Evolutionary conservation across 1,140 invertebrate species (phyloP).

Genomic region (Rhysida immarginata): DNA sequence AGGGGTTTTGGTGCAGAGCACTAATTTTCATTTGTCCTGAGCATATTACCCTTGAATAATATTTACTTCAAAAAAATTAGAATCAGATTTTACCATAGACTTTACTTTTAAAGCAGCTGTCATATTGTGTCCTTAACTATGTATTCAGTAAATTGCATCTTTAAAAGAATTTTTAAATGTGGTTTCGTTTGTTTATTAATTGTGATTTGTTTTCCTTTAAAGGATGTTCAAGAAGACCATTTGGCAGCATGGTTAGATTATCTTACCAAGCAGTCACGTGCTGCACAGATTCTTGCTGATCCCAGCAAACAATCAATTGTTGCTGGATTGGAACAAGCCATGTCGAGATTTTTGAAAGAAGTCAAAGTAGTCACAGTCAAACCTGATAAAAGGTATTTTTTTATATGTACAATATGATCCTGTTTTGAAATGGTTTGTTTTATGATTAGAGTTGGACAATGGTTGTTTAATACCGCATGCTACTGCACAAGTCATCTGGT

Average conservation of each 20-base stretch:
- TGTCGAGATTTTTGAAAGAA: slow-evolving; percentile 31
- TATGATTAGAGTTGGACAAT: too few relatives aligned
- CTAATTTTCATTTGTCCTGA: too few relatives aligned
- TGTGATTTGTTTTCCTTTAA: too few relatives aligned
- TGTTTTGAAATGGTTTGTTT: too few relatives aligned
- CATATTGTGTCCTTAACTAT: slow-evolving; percentile 2
- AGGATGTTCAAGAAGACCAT: slow-evolving; percentile 55
- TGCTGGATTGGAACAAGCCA: slow-evolving; percentile 47
- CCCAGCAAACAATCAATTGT: slow-evolving; percentile 46
- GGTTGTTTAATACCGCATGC: too few relatives aligned
- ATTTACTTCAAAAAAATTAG: too few relatives aligned
- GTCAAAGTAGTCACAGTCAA: slow-evolving; percentile 25
- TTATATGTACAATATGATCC: slow-evolving; percentile 10
- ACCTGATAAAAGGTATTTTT: slow-evolving; percentile 30
- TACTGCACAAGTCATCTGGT: neutral
- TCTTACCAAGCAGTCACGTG: slow-evolving; percentile 47
- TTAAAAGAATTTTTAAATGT: neutral
- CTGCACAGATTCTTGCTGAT: slow-evolving; percentile 51
- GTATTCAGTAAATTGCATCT: slow-evolving; percentile 1
- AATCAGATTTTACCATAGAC: too few relatives aligned
- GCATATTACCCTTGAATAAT: too few relatives aligned
- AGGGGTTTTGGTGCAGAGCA: too few relatives aligned
- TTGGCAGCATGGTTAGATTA: slow-evolving; percentile 57
- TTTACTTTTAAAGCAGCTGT: too few relatives aligned
- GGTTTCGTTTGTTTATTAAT: slow-evolving; percentile 2